Evolutionary conservation across 2,113 vertebrate genomes (phyloP).

Genomic region (Glaucidium brasilianum): DNA sequence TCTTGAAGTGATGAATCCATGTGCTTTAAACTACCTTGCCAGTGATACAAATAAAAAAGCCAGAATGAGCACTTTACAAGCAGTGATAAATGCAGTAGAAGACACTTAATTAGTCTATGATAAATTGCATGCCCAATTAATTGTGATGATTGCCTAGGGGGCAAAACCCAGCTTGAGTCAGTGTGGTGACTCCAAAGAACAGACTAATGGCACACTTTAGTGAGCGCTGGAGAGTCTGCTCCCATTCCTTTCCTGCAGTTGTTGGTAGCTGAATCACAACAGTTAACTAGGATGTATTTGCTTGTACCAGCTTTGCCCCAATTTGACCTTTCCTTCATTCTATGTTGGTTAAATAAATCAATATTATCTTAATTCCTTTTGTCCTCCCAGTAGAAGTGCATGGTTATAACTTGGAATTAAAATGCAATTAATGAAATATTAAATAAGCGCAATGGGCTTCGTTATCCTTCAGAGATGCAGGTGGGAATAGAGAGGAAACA

Average conservation of each 20-base stretch:
- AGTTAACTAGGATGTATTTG: background rate
- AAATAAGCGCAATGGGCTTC: background rate
- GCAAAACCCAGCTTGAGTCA: background rate
- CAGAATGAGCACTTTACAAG: background rate
- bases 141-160: conserved; percentile 51
- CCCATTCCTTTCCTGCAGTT: background rate
- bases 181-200: background rate
- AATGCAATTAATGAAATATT: conserved; percentile 24
- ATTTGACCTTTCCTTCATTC: background rate
- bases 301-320: background rate
- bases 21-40: background rate
- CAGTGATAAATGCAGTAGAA: conserved; percentile 30
- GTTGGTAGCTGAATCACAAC: background rate
- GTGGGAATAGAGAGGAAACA: background rate
- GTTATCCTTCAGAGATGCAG: background rate
- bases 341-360: conserved; percentile 17
- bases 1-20: background rate
- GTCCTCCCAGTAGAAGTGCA: background rate
- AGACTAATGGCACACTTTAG: background rate
- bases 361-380: conserved; percentile 5
- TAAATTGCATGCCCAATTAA: conserved; percentile 59
- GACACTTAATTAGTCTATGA: conserved; percentile 56
- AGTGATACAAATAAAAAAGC: background rate
- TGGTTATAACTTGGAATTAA: background rate
- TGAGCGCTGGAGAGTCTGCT: background rate